These are phyloP conservation scores for Caenorhabditis sp. DNA, from an alignment of 2,888 invertebrate species.

Conservation along the genomic window DNA sequence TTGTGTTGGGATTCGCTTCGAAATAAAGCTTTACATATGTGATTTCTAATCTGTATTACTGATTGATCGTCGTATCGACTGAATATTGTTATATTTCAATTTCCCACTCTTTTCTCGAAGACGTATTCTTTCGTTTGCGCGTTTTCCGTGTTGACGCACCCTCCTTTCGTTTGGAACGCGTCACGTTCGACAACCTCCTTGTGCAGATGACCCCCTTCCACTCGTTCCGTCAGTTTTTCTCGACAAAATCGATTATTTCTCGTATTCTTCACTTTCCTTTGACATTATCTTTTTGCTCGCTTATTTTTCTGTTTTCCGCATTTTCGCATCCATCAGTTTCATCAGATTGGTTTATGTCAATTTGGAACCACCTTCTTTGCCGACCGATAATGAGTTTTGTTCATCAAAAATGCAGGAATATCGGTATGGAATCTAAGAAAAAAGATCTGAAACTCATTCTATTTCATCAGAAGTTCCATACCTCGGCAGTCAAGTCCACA, in stretches of 20 bases:
- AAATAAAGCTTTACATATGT: slow-evolving; percentile 16
- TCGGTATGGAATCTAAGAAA: slow-evolving; percentile 61
- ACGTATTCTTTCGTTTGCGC: slow-evolving; percentile 8
- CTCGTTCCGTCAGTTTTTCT: background rate
- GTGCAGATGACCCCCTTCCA: background rate
- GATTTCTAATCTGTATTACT: background rate
- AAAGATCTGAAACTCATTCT: background rate
- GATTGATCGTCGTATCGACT: background rate
- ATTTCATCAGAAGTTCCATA: slow-evolving; percentile 76
- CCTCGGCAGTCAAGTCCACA: slow-evolving; percentile 67
- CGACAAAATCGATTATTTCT: too few species aligned
- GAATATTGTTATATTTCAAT: background rate
- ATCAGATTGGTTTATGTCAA: slow-evolving; percentile 50
- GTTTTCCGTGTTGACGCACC: slow-evolving; percentile 25
- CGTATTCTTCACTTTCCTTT: too few species aligned
- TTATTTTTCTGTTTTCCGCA: background rate
- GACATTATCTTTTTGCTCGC: background rate
- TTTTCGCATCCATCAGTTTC: background rate
- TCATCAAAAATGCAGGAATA: slow-evolving; percentile 76
- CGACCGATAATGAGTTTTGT: slow-evolving; percentile 69
- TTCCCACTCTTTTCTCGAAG: background rate
- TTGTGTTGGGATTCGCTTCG: background rate
- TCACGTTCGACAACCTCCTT: background rate
- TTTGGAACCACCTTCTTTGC: slow-evolving; percentile 71
- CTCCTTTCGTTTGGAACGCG: background rate